These are phyloP conservation scores for Euthynnus affinis DNA, from an alignment of 2,797 vertebrate species.

Conservation along the genomic window DNA sequence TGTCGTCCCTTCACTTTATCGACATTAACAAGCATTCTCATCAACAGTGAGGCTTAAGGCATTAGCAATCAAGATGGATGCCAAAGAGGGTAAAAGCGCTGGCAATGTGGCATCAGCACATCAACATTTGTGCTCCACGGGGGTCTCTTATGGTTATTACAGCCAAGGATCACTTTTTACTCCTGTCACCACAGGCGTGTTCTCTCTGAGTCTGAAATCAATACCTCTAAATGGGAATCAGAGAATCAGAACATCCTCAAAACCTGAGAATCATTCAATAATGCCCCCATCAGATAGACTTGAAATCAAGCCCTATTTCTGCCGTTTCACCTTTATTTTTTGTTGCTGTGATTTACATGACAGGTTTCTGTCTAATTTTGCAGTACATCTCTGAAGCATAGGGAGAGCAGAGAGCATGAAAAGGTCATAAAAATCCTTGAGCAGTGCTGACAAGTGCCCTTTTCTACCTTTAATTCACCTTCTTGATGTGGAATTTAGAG, in stretches of 20 bases:
- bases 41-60: slow-evolving; percentile 64
- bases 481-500: slow-evolving; percentile 53
- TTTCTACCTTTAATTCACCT: slow-evolving; percentile 69
- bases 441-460: slow-evolving; percentile 71
- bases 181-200: slow-evolving; percentile 74
- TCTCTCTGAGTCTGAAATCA: slow-evolving; percentile 77
- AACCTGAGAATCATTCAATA: slow-evolving; percentile 54
- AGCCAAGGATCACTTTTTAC: slow-evolving; percentile 69
- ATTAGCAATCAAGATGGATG: slow-evolving; percentile 60
- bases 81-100: slow-evolving; percentile 57
- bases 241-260: slow-evolving; percentile 67
- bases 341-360: slow-evolving; percentile 72
- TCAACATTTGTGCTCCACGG: slow-evolving; percentile 58
- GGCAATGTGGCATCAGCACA: slow-evolving; percentile 60
- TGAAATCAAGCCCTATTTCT: slow-evolving; percentile 40
- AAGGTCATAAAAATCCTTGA: slow-evolving; percentile 76
- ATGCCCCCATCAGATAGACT: slow-evolving; percentile 39
- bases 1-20: slow-evolving; percentile 62
- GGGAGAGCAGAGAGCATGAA: slow-evolving; percentile 57
- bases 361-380: slow-evolving; percentile 76
- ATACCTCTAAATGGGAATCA: slow-evolving; percentile 81
- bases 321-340: slow-evolving; percentile 67
- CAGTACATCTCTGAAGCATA: slow-evolving; percentile 44
- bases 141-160: slow-evolving; percentile 73
- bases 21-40: slow-evolving; percentile 56